phyloP scores from a whole-genome alignment of 2,888 invertebrate genomes.

The Baronia brevicornis region DNA sequence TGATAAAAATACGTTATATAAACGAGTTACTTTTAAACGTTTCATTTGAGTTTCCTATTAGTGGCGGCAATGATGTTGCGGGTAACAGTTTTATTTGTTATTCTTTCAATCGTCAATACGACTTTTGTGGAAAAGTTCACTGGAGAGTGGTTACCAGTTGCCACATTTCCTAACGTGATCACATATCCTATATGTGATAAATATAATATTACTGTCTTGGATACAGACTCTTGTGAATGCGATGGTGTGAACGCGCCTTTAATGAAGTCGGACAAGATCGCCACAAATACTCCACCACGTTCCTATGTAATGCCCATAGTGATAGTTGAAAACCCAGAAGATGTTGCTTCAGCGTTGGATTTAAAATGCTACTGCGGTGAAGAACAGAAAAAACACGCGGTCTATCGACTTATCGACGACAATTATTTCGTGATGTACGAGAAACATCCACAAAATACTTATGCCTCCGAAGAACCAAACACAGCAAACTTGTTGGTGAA shows the following conservation, averaged over 20 bases:
- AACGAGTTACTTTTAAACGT: too few relatives aligned
- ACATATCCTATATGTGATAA: constrained; percentile 8
- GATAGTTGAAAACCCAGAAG: constrained; percentile 5
- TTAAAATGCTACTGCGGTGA: constrained; percentile 7
- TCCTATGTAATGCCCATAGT: constrained; percentile 3
- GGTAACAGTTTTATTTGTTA: constrained; percentile 1
- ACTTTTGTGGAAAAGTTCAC: constrained; percentile 7
- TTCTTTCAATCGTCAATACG: background rate
- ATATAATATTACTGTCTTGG: constrained; percentile 4
- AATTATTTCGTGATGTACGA: constrained; percentile 8
- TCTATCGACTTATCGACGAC: constrained; percentile 8
- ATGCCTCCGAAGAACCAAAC: constrained; percentile 6
- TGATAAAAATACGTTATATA: too few relatives aligned
- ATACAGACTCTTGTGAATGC: constrained; percentile 1
- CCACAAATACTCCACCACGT: constrained; percentile 6
- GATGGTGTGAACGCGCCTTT: background rate
- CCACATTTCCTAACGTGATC: constrained; percentile 8
- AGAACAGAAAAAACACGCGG: constrained; percentile 1
- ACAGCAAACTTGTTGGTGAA: constrained; percentile 9
- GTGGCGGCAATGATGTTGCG: constrained; percentile 1
- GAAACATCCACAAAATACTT: constrained; percentile 5
- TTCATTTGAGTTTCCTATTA: too few relatives aligned
- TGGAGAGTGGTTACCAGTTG: constrained; percentile 9
- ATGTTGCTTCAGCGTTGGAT: constrained; percentile 8
- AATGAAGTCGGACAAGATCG: constrained; percentile 2